A percentile compares a stretch with the other conserved stretches of the same genome.
Evolutionary conservation across 2,888 invertebrate genomes (phyloP).

Genomic region (Palloptera scutellata): DNA sequence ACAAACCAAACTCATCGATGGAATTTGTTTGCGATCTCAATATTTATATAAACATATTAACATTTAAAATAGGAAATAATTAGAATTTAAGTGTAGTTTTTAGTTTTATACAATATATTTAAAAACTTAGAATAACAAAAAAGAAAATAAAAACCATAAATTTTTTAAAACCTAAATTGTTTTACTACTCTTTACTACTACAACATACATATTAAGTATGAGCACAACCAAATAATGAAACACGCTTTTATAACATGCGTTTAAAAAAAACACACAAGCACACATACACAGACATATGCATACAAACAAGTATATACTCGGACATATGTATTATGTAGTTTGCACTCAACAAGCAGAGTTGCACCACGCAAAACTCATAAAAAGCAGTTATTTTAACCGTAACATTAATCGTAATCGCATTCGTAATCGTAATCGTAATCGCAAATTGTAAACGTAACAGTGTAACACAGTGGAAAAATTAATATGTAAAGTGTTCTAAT

Average conservation of each 20-base stretch:
- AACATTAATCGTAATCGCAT: neutral
- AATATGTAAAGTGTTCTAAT: conserved; percentile 25
- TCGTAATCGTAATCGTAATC: conserved; percentile 11
- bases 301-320: conserved; percentile 12
- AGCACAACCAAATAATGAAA: too few species aligned
- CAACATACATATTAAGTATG: too few species aligned
- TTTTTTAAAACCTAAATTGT: neutral
- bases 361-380: neutral
- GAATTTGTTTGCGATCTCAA: neutral
- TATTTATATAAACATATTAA: neutral
- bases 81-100: neutral
- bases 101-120: neutral
- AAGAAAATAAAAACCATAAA: neutral
- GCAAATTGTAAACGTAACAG: conserved; percentile 16
- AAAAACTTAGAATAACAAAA: neutral
- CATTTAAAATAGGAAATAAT: neutral
- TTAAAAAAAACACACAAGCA: neutral
- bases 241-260: too few species aligned
- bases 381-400: neutral
- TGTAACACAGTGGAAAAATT: conserved; percentile 10
- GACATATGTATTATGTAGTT: neutral
- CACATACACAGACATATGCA: conserved; percentile 17
- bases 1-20: neutral
- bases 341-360: conserved; percentile 5
- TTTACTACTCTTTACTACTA: neutral